Evolutionary conservation across 2,888 invertebrate species (phyloP), one percentile per base, ranked within the genome.

Genomic region (Cabera pusaria): DNA sequence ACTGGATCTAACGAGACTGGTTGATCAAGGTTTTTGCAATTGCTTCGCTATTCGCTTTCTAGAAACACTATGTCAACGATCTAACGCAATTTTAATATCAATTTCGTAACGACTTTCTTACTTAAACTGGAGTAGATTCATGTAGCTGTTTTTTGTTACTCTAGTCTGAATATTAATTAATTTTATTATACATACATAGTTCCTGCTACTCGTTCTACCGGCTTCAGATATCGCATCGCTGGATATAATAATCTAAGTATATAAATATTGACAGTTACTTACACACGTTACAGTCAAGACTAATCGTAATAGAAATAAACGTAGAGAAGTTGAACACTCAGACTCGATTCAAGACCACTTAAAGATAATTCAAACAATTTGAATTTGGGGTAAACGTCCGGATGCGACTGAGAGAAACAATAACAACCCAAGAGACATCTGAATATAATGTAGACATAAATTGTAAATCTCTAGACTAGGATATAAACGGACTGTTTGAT

Each of bases 321-420:
- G 8, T 12, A 1, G 17, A 32, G 32, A 27, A 8, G 18, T 9
- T 18, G n/a, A 21, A 10, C 12, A 34, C 18, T 20, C 7, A 27
- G 27, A 17, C 31, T 34, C 39, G 34, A 49, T 46, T 54, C 51
- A 51, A 59, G 53, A 59, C 57, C 70, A 72, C 63, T 72, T 70
- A 51, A 58, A 61, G 55, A 37, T 59, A 55, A 64, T 67, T 61
- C 53, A 41, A 43, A 60, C 36, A 71, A 68, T 70, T 70, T 41
- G 67, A 68, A 48, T 56, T 18, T 27, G 44, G 44, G 60, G 61
- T 62, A 65, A 56, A 56, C 42, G 65, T 22, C 62, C 67, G 55
- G 44, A 52, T 40, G 53, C 59, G 59, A 59, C 66, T 59, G 56
- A 35, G 36, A 49, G 34, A 31, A 38, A 43, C 44, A 45, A 38